phyloP scores from a whole-genome alignment of 2,113 vertebrate species.

The Sphaerodactylus townsendi region DNA sequence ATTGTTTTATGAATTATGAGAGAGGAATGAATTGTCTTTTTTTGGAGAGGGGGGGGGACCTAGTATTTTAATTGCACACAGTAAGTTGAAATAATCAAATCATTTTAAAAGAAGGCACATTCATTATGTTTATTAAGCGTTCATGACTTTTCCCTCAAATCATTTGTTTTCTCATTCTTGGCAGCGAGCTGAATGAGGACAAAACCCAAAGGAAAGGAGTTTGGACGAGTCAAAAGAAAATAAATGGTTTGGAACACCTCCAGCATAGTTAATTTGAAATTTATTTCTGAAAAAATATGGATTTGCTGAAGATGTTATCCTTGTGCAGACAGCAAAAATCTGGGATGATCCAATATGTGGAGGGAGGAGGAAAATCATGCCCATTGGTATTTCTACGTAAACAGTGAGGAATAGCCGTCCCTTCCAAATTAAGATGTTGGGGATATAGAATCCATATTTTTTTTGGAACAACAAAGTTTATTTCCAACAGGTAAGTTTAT shows the following conservation, averaged over 20 bases:
- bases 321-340: neutral
- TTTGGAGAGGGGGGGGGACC: no score
- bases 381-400: no score
- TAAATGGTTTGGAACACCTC: neutral
- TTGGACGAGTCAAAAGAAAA: slow-evolving; percentile 1
- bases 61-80: neutral
- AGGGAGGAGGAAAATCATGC: neutral
- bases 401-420: no score
- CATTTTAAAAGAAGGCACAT: neutral
- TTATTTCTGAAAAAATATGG: neutral
- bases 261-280: neutral
- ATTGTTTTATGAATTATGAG: no score
- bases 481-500: no score
- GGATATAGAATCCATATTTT: no score
- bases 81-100: neutral
- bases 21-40: neutral
- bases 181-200: neutral
- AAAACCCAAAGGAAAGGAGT: neutral
- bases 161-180: neutral
- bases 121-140: neutral
- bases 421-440: no score
- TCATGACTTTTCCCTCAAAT: neutral
- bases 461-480: no score
- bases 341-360: neutral
- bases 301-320: neutral